A percentile compares a stretch with the other conserved stretches of the same genome.
Evolutionary conservation across 2,797 vertebrate species (phyloP).

Genomic region (Lutjanus campechanus): DNA sequence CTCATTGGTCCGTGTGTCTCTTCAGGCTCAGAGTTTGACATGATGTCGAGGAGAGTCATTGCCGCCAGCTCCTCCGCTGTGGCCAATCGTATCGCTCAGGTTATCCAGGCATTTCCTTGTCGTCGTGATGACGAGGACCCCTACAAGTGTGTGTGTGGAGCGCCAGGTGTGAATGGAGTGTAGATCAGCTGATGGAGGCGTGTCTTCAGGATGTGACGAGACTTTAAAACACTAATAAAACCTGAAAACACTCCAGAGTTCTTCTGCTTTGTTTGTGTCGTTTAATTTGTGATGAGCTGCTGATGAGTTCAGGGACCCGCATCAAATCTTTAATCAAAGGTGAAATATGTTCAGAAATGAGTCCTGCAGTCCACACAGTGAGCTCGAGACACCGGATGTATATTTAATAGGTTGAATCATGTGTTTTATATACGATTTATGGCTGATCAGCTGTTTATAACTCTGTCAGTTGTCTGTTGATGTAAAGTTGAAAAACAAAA

Average conservation of each 20-base stretch:
- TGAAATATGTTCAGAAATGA: too few species aligned
- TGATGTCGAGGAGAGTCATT: constrained; percentile 77
- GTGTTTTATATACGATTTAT: too few species aligned
- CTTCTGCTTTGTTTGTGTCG: not conserved
- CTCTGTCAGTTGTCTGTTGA: too few species aligned
- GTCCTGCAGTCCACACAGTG: too few species aligned
- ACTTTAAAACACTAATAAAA: constrained; percentile 16
- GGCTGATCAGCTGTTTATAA: too few species aligned
- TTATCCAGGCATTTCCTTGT: constrained; percentile 65
- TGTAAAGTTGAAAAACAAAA: too few species aligned
- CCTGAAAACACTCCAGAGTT: not conserved
- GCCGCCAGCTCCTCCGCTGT: constrained; percentile 66
- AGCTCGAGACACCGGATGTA: too few species aligned
- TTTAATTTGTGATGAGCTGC: too few species aligned
- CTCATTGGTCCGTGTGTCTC: constrained; percentile 7
- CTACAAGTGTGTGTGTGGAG: constrained; percentile 24
- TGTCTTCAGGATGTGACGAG: not conserved
- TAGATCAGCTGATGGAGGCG: not conserved
- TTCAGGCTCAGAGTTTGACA: constrained; percentile 70
- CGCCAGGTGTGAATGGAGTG: not conserved
- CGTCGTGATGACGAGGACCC: constrained; percentile 60
- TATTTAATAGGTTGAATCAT: too few species aligned
- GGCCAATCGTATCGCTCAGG: constrained; percentile 48
- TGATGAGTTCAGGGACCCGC: too few species aligned
- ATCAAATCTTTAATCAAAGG: too few species aligned